Evolutionary conservation across 2,888 invertebrate species (phyloP), one percentile per base, ranked within the genome.

Genomic region (Nomada ferruginata): DNA sequence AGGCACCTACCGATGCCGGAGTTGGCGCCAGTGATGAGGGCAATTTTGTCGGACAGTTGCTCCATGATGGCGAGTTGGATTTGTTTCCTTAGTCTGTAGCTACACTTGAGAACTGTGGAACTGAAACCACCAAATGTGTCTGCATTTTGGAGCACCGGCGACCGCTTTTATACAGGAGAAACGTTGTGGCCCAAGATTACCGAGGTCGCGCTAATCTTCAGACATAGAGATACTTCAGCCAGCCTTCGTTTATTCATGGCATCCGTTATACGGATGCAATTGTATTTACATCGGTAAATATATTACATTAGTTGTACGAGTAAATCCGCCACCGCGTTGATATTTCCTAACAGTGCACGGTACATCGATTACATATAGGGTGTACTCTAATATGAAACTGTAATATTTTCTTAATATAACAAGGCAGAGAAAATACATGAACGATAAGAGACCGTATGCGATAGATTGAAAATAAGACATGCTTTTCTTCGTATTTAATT

Each of bases 21-120:
- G 79, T 94, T 94, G 2, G 94, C 94, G 11, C 94, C 94, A 0
- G 94, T 94, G 85, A 94, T 93, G 63, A 94, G 93, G 0, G 93
- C 94, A n/a, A 94, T 91, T 86, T 94, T 94, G n/a, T 94, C 94
- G 2, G 85, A 66, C 94, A 94, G 94, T 76, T 93, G 92, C 57
- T 94, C 92, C 94, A 93, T 93, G 47, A 9, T 69, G 53, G 11
- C 23, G 13, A 26, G 7, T 50, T 70, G 26, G 26, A 26, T 23
- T 53, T 63, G 11, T 7, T 1, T 59, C 5, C 9, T 57, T 52
- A 13, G 18, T 52, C 47, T 23, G 23, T 15, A 47, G 20, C 29
- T 23, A 18, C 3, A 42, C 20, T 11, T 63, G 50, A 75, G 73
- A 20, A 66, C 3, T 13, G 60, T 59, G 52, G 29, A 65, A 52